Base-by-base conservation (phyloP, 2,888 invertebrate species). In the Tetanocera ferruginea region DNA sequence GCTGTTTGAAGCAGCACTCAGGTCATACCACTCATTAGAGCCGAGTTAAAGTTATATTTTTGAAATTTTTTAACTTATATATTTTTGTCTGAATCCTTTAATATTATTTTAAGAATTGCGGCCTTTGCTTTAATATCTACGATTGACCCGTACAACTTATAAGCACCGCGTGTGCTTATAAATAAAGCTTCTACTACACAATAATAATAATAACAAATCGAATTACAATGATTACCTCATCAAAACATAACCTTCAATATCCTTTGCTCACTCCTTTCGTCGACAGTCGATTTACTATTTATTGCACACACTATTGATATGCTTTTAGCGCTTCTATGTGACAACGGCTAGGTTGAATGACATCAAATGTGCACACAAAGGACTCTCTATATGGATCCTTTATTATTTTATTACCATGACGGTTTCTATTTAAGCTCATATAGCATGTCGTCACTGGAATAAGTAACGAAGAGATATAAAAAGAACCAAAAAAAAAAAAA, bases 351-450 rank as follows among this genome's bases (percentile, higher is more conserved):
- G 66, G 66, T 66, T 66, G 66, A 66, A 31, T 66, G 66, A 66
- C 66, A 66, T n/a, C 66, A 37, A 34, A 28, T n/a, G 14, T 34
- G 43, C n/a, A 55, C n/a, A 66, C 31, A 66, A 66, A n/a, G 37
- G 17, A 60, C 14, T 31, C 60, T 60, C 28, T 66, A 66, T 34
- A 34, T 6, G 64, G 19, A 66, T 66, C 37, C 43, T 43, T 37
- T 51, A 69, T 72, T 60, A 37, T 72, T 72, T 72, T 72, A 60
- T 60, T 72, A 37, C 60, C 72, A 72, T 37, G 72, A 72, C 72
- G 72, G 57, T 37, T 11, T 9, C 19, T 43, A 67, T 11, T 72
- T 28, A 23, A 14, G 69, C 11, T 49, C n/a, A 25, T 69, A 14
- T 69, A 49, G 28, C 19, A 60, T 23, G 43, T 49, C 43, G 69